Percentiles rank a stretch among this genome's conserved stretches.
Conservation (phyloP, 2,888 invertebrate genomes). For the Oconnorella tubifera region DNA sequence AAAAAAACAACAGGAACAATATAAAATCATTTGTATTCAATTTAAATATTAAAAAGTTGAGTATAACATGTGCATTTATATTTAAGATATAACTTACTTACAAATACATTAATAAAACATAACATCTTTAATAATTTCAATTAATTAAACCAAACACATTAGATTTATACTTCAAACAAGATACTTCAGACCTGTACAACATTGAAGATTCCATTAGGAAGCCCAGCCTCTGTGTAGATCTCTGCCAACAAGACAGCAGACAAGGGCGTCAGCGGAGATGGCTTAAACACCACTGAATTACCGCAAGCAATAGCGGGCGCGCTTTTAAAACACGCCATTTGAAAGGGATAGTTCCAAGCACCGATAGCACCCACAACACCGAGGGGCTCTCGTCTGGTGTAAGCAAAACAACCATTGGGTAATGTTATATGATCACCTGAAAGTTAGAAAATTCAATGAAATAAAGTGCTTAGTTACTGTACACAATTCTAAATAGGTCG, state of each 20-base stretch:
- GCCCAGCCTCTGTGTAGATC: slow-evolving; percentile 59
- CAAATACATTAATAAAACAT: background rate
- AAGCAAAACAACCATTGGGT: slow-evolving; percentile 57
- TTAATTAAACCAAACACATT: background rate
- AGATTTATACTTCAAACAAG: background rate
- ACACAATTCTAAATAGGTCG: no score
- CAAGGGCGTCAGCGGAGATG: slow-evolving; percentile 61
- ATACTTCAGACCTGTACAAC: slow-evolving; percentile 59
- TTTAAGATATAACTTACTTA: background rate
- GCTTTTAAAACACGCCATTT: slow-evolving; percentile 59
- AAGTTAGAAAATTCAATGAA: no score
- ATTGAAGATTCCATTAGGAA: slow-evolving; percentile 61
- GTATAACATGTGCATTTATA: background rate
- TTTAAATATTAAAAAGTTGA: background rate
- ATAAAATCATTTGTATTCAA: no score
- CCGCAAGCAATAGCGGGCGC: slow-evolving; percentile 61
- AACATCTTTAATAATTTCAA: background rate
- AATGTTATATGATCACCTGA: slow-evolving; percentile 58
- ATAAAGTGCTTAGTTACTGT: no score
- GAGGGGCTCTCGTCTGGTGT: slow-evolving; percentile 60
- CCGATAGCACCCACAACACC: slow-evolving; percentile 62
- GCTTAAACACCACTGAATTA: slow-evolving; percentile 62
- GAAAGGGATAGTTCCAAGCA: slow-evolving; percentile 64
- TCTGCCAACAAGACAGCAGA: slow-evolving; percentile 61
- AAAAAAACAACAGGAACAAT: no score